Conservation (phyloP, 2,113 vertebrate genomes). For the Tyto alba region DNA sequence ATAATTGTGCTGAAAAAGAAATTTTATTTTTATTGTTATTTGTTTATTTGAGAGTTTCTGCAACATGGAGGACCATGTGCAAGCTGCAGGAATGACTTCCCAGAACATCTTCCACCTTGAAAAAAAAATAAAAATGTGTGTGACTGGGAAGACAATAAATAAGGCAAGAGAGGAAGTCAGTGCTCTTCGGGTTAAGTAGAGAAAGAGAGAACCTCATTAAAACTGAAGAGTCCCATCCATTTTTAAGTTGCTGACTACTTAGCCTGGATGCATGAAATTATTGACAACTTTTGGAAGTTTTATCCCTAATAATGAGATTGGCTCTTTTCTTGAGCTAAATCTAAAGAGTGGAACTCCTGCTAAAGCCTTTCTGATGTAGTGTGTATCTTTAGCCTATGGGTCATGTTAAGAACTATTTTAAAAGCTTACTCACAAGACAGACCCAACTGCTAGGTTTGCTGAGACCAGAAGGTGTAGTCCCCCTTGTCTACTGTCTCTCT, state of each 20-base stretch:
- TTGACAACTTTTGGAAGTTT: not conserved
- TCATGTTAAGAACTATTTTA: not conserved
- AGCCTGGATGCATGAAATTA: not conserved
- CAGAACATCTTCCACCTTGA: not conserved
- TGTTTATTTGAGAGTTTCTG: too few relatives aligned
- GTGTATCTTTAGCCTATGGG: not conserved
- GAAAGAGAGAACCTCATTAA: not conserved
- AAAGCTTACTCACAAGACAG: not conserved
- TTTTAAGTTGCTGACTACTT: not conserved
- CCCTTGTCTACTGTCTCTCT: not conserved
- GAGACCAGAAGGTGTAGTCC: not conserved
- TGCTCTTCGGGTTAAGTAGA: not conserved
- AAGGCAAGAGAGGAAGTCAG: not conserved
- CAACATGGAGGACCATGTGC: not conserved
- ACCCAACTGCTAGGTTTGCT: not conserved
- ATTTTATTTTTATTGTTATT: too few relatives aligned
- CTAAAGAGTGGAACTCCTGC: not conserved
- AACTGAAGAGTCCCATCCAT: not conserved
- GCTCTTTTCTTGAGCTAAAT: not conserved
- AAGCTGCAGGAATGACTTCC: not conserved
- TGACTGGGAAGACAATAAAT: not conserved
- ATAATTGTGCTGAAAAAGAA: too few relatives aligned
- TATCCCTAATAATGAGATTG: not conserved
- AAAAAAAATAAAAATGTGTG: not conserved
- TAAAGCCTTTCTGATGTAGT: not conserved